These are phyloP conservation scores for Athetis lepigone DNA, from an alignment of 2,888 invertebrate genomes.

Conservation along the genomic window DNA sequence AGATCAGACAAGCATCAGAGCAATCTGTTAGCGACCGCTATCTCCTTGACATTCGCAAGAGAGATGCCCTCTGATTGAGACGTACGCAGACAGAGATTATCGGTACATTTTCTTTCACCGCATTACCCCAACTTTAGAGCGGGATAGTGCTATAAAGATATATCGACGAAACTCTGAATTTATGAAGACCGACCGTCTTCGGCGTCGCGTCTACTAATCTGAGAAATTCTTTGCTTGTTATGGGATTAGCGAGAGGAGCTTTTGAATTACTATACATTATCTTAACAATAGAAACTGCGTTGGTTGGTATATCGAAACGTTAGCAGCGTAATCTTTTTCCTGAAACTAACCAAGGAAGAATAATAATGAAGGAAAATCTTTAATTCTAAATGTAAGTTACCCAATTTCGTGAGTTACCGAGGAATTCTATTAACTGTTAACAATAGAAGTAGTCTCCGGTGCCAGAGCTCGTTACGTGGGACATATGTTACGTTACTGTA, in stretches of 20 bases:
- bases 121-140: constrained; percentile 58
- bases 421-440: constrained; percentile 34
- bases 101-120: constrained; percentile 57
- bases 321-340: constrained; percentile 11
- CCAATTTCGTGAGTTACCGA: constrained; percentile 23
- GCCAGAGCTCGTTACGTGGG: constrained; percentile 31
- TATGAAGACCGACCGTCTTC: constrained; percentile 48
- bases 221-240: constrained; percentile 14
- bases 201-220: constrained; percentile 20
- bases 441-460: constrained; percentile 35
- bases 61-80: constrained; percentile 48
- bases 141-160: constrained; percentile 57
- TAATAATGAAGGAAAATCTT: constrained; percentile 11
- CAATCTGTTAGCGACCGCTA: constrained; percentile 16
- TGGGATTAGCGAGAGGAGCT: constrained; percentile 9
- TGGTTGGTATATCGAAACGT: constrained; percentile 3
- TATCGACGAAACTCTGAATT: constrained; percentile 57
- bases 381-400: constrained; percentile 15
- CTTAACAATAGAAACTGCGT: not conserved
- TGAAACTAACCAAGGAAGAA: constrained; percentile 3
- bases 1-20: constrained; percentile 3
- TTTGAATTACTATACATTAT: constrained; percentile 25
- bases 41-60: constrained; percentile 38
- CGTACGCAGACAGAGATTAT: constrained; percentile 57
- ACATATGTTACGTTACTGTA: constrained; percentile 22